Evolutionary conservation across 2,888 invertebrate species (phyloP).

Genomic region (Tetragonula carbonaria): DNA sequence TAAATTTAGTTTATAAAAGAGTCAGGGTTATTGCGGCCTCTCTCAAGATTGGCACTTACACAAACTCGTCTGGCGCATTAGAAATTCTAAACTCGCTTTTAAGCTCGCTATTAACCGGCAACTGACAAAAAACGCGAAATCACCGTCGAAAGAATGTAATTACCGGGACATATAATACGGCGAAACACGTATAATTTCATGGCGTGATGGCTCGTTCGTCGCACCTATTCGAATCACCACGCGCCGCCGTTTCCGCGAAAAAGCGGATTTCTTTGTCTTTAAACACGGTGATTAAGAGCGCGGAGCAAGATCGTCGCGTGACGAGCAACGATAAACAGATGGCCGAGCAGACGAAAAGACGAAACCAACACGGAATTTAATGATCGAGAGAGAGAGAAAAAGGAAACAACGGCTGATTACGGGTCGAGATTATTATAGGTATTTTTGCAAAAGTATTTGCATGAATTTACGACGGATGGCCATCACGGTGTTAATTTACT

Average conservation of each 20-base stretch:
- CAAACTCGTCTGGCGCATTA: neutral
- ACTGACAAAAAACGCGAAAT: neutral
- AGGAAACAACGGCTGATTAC: slow-evolving; percentile 28
- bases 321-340: slow-evolving; percentile 63
- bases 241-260: slow-evolving; percentile 47
- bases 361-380: slow-evolving; percentile 15
- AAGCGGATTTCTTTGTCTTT: slow-evolving; percentile 46
- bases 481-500: slow-evolving; percentile 35
- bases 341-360: slow-evolving; percentile 16
- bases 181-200: slow-evolving; percentile 70
- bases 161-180: slow-evolving; percentile 66
- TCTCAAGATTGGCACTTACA: neutral
- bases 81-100: neutral
- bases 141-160: slow-evolving; percentile 35
- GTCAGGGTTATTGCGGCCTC: too few species aligned
- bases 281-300: slow-evolving; percentile 54
- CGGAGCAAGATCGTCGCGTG: slow-evolving; percentile 67
- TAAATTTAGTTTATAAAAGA: slow-evolving; percentile 1
- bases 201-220: slow-evolving; percentile 35
- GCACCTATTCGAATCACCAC: slow-evolving; percentile 26
- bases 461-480: slow-evolving; percentile 53
- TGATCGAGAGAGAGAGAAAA: slow-evolving; percentile 36
- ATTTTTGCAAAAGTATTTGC: slow-evolving; percentile 75
- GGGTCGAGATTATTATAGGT: slow-evolving; percentile 71
- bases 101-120: neutral